Conservation (phyloP, 2,113 vertebrate species). For the Pardalotus punctatus region DNA sequence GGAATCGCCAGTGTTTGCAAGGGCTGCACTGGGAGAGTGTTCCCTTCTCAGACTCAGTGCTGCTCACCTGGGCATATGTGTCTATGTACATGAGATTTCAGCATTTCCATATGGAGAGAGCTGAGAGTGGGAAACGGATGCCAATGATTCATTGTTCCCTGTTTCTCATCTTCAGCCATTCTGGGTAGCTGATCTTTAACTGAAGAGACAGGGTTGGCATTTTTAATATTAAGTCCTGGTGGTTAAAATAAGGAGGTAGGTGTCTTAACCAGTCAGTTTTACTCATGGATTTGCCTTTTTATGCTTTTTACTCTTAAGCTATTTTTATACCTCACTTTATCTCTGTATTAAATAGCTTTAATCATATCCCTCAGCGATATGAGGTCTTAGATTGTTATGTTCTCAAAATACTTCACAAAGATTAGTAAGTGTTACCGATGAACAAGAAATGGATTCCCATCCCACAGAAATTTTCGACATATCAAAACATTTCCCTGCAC, state of each 20-base stretch:
- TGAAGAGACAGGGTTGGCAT: neutral
- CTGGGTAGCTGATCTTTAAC: neutral
- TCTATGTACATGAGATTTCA: neutral
- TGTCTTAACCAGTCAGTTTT: neutral
- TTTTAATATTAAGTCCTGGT: neutral
- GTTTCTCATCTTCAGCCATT: neutral
- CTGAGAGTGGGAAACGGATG: neutral
- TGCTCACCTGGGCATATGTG: neutral
- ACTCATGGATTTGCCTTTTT: neutral
- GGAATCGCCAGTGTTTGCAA: neutral
- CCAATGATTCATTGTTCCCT: neutral
- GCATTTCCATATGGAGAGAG: neutral
- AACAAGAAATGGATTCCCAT: conserved; percentile 31
- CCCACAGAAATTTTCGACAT: conserved; percentile 6
- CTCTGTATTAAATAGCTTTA: conserved; percentile 5
- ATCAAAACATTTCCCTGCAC: conserved; percentile 32
- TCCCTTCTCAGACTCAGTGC: neutral
- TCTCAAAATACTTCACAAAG: conserved; percentile 18
- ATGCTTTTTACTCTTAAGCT: neutral
- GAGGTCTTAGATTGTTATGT: neutral
- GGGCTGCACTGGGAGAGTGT: neutral
- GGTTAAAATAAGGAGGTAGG: neutral
- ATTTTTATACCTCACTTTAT: neutral
- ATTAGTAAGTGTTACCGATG: neutral
- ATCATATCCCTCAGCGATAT: neutral